Conservation (phyloP, 2,888 invertebrate genomes). For the Clusia tigrina region DNA sequence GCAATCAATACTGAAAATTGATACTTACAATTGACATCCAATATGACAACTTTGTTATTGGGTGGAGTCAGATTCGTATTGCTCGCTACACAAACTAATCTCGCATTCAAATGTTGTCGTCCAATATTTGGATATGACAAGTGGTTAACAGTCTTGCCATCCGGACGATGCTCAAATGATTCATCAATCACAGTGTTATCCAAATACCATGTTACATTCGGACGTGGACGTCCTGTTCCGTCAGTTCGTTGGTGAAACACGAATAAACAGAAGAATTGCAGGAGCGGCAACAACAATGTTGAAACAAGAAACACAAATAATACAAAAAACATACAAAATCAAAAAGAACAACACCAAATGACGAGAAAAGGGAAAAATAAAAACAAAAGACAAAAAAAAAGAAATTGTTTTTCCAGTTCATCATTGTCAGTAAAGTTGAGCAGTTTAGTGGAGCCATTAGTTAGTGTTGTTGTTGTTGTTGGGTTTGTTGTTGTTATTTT, state of each 20-base stretch:
- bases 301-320: neutral
- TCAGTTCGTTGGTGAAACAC: constrained; percentile 10
- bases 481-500: constrained; percentile 16
- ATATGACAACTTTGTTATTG: constrained; percentile 78
- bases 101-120: constrained; percentile 81
- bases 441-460: constrained; percentile 39
- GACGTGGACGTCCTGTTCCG: constrained; percentile 78
- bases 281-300: neutral
- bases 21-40: constrained; percentile 87
- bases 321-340: constrained; percentile 16
- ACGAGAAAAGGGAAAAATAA: constrained; percentile 6
- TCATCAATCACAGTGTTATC: constrained; percentile 87
- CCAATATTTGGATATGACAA: constrained; percentile 82
- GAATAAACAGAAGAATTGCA: constrained; percentile 9
- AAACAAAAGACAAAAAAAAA: too few relatives aligned
- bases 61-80: constrained; percentile 86
- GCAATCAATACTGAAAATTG: constrained; percentile 12
- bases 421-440: constrained; percentile 42
- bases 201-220: constrained; percentile 84
- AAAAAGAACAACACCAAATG: constrained; percentile 17
- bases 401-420: constrained; percentile 38
- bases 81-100: constrained; percentile 86
- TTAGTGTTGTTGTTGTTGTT: constrained; percentile 32
- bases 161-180: constrained; percentile 75
- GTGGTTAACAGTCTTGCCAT: constrained; percentile 80